These are phyloP conservation scores for Albula goreensis DNA, from an alignment of 2,113 vertebrate genomes.

Conservation along the genomic window DNA sequence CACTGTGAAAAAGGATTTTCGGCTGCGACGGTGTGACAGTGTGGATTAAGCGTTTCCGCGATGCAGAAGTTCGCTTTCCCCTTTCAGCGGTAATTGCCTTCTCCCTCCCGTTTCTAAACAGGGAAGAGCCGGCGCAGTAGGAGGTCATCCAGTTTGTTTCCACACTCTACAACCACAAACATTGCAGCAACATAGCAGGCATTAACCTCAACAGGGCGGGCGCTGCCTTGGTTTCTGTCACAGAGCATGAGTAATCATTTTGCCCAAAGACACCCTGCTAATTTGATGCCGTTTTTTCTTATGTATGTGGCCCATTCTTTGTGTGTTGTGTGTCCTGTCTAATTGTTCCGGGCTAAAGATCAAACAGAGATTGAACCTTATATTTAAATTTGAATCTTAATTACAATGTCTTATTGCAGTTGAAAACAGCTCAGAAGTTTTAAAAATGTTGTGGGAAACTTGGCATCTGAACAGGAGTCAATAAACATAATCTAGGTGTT, in stretches of 20 bases:
- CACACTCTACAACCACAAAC: constrained; percentile 2
- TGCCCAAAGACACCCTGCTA: neutral
- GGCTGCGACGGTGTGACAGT: neutral
- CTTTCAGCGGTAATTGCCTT: neutral
- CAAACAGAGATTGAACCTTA: neutral
- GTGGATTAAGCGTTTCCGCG: neutral
- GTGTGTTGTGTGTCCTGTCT: neutral
- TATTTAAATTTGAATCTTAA: neutral
- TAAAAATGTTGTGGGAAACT: neutral
- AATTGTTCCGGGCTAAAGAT: neutral
- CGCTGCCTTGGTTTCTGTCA: neutral
- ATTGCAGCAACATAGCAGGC: neutral
- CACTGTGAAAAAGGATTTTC: neutral
- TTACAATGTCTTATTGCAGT: neutral
- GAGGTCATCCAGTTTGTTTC: neutral
- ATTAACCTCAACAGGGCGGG: neutral
- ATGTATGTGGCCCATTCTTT: neutral
- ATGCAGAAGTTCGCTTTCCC: neutral
- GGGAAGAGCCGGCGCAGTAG: neutral
- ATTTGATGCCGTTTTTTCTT: neutral
- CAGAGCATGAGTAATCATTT: neutral
- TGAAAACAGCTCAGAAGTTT: neutral
- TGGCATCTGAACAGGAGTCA: neutral
- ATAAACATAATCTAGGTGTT: neutral
- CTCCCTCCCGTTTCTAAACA: neutral